phyloP scores from a whole-genome alignment of 2,888 invertebrate genomes.

The Spialia ferax region DNA sequence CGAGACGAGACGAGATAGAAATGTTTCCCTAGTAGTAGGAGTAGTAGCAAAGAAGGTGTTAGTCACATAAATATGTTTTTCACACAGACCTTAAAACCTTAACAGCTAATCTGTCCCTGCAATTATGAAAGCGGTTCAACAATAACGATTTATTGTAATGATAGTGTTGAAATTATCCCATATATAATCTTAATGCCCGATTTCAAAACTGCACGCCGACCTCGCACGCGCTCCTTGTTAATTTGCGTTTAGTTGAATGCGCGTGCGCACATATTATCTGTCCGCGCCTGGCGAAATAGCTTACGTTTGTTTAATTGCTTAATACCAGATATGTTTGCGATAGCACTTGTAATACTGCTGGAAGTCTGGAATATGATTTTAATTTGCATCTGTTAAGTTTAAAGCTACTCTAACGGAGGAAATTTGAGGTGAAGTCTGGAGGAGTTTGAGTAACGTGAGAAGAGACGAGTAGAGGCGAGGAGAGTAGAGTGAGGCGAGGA shows the following conservation, averaged over 20 bases:
- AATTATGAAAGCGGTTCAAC: slow-evolving; percentile 25
- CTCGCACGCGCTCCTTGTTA: slow-evolving; percentile 36
- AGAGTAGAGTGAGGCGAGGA: no score
- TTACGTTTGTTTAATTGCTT: slow-evolving; percentile 37
- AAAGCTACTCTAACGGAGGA: no score
- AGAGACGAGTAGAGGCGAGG: no score
- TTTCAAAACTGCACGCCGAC: slow-evolving; percentile 34
- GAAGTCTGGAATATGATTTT: neutral
- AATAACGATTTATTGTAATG: slow-evolving; percentile 33
- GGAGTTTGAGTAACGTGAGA: no score
- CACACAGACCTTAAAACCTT: neutral
- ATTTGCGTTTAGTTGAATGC: slow-evolving; percentile 41
- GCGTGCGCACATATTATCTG: slow-evolving; percentile 46
- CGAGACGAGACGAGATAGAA: no score
- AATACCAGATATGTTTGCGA: slow-evolving; percentile 17
- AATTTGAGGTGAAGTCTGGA: no score
- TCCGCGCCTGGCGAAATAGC: slow-evolving; percentile 25
- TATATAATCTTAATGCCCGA: slow-evolving; percentile 36
- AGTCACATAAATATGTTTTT: no score
- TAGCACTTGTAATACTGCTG: neutral
- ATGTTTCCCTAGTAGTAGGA: neutral
- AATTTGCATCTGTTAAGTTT: neutral
- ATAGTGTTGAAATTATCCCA: slow-evolving; percentile 40
- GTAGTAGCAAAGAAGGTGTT: no score
- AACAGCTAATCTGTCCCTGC: neutral